phyloP scores from a whole-genome alignment of 2,797 vertebrate genomes.

The Microctenopoma stevenorrisi region DNA sequence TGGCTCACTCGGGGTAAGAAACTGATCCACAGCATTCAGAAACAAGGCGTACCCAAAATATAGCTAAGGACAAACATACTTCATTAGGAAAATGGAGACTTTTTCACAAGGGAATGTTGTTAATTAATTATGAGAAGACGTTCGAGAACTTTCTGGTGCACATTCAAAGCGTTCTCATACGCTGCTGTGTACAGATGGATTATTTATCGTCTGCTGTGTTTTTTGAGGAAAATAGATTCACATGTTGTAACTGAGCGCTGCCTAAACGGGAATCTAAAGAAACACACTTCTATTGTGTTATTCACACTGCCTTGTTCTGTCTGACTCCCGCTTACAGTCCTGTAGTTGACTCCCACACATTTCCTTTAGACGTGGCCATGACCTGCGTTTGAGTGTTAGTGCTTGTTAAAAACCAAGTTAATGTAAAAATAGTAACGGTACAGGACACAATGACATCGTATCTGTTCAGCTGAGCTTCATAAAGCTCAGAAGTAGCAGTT shows the following conservation, averaged over 20 bases:
- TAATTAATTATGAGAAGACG: constrained; percentile 13
- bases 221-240: neutral
- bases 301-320: neutral
- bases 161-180: neutral
- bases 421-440: neutral
- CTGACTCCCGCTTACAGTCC: neutral
- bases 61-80: constrained; percentile 17
- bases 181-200: neutral
- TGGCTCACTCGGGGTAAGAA: constrained; percentile 4
- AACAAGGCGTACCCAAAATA: constrained; percentile 8
- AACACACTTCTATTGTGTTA: constrained; percentile 1
- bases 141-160: constrained; percentile 17
- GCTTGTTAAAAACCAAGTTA: neutral
- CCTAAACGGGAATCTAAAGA: constrained; percentile 13
- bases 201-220: neutral
- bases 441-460: neutral
- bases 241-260: constrained; percentile 14
- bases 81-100: neutral
- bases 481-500: constrained; percentile 6
- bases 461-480: constrained; percentile 1
- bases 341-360: constrained; percentile 23
- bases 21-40: constrained; percentile 22
- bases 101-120: neutral
- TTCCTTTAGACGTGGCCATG: constrained; percentile 1
- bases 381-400: constrained; percentile 3